Base-by-base conservation (phyloP, 2,113 vertebrate genomes). In the Terrapene triunguis region DNA sequence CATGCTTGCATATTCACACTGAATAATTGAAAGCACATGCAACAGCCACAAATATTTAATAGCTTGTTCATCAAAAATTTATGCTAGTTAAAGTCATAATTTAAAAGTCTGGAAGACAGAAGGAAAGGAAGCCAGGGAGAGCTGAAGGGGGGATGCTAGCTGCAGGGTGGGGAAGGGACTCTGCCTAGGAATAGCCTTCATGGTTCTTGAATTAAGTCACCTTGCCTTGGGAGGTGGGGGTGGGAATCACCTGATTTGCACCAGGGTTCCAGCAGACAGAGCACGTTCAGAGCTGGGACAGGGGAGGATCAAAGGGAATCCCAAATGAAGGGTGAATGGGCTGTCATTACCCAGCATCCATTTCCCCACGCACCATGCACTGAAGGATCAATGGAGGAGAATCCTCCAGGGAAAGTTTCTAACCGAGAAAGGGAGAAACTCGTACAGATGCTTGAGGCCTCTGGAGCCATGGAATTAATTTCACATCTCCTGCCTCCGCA, bases 51-150 rank as follows among this genome's bases (percentile, higher is more conserved):
- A 96, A 97, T 97, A 97, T 96, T 97, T 97, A 69, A 97, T 96
- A 94, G 5, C 91, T 87, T 82, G 29, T 82, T 98, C 96, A 97
- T 98, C 92, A 97, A 96, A 97, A 96, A 97, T 97, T 96, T 86
- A 97, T 90, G 92, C 80, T 25, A 8, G 42, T 55, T 91, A 55
- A 83, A 94, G 89, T 92, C 12, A 44, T 84, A 65, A 84, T 44
- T 92, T 10, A 85, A 92, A 53, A 10, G 47, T 84, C 91, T 92
- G 69, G 76, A 65, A 78, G 51, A n/a, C 89, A 84, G 80, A 48
- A 21, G 62, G 2, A 78, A 35, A 83, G 80, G 85, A 69, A 69
- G 55, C 0, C n/a, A 0, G 48, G 78, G 54, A 47, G 13, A 50
- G 54, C 44, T 0, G 4, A 62, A 42, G 21, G n/a, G 0, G 48